phyloP scores from a whole-genome alignment of 2,797 vertebrate species.

The Poeciliopsis presidionis region DNA sequence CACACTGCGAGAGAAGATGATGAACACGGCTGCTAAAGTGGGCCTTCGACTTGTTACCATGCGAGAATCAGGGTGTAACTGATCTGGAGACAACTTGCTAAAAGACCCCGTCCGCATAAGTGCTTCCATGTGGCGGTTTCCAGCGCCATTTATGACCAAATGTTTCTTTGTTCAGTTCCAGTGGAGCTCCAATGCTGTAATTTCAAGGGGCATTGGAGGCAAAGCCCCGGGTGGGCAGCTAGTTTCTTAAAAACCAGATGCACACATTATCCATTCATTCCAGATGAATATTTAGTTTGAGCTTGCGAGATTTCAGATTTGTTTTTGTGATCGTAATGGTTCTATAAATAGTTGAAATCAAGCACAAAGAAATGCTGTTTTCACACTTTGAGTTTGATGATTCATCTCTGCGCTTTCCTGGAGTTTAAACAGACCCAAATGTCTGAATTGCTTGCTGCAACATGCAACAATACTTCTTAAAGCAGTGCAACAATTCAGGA shows the following conservation, averaged over 20 bases:
- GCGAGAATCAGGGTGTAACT: conserved; percentile 30
- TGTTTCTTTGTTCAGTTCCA: conserved; percentile 65
- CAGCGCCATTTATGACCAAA: conserved; percentile 44
- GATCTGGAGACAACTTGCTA: conserved; percentile 48
- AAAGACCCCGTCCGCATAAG: conserved; percentile 55
- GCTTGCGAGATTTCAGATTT: conserved; percentile 24
- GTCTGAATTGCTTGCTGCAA: conserved; percentile 9
- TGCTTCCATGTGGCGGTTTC: conserved; percentile 60
- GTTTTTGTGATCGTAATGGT: conserved; percentile 25
- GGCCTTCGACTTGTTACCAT: conserved; percentile 32
- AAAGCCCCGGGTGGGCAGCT: conserved; percentile 28
- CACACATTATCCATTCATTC: conserved; percentile 38
- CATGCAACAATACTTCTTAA: conserved; percentile 8
- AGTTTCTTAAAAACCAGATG: conserved; percentile 41
- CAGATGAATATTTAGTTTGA: conserved; percentile 38
- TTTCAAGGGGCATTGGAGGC: conserved; percentile 52
- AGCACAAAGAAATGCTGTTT: background rate
- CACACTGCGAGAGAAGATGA: conserved; percentile 28
- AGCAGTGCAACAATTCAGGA: conserved; percentile 15
- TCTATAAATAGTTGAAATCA: conserved; percentile 19
- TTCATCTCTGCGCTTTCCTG: background rate
- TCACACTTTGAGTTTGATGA: background rate
- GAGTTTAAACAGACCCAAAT: conserved; percentile 9
- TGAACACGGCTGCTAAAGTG: conserved; percentile 36
- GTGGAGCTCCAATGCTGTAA: conserved; percentile 58